phyloP scores from a whole-genome alignment of 2,797 vertebrate species.

The Pseudochaenichthys georgianus region DNA sequence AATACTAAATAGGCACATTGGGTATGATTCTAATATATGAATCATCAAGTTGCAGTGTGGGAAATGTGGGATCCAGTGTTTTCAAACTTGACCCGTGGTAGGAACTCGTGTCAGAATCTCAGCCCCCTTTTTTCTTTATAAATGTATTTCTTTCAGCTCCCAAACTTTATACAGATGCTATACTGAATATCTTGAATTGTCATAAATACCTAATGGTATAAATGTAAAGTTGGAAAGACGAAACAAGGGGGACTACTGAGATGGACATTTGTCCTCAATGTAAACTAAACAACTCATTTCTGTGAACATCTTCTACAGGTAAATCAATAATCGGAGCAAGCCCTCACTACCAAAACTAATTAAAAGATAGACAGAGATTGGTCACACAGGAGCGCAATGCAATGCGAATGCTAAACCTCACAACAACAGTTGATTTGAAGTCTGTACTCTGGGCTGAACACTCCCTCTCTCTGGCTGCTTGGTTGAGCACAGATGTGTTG shows the following conservation, averaged over 20 bases:
- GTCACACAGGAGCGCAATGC: not conserved
- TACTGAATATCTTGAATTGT: not conserved
- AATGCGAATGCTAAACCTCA: not conserved
- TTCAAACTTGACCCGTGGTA: not conserved
- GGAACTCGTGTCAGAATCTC: not conserved
- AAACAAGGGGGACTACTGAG: not conserved
- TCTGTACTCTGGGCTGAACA: not conserved
- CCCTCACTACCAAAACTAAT: not conserved
- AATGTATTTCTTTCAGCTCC: not conserved
- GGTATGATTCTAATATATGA: not conserved
- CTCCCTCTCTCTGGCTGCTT: constrained; percentile 2
- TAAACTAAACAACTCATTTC: not conserved
- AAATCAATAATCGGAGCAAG: not conserved
- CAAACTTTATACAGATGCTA: not conserved
- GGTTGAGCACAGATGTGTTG: constrained; percentile 19
- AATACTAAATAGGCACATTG: not conserved
- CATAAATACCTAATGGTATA: not conserved
- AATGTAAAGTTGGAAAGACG: not conserved
- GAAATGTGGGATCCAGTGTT: not conserved
- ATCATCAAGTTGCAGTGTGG: not conserved
- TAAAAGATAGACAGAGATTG: not conserved
- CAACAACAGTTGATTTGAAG: constrained; percentile 8
- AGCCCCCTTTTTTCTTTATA: too few species aligned
- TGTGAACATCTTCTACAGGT: not conserved
- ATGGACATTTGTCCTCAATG: not conserved